phyloP scores from a whole-genome alignment of 2,888 invertebrate species.

The Trissolcus japonicus region DNA sequence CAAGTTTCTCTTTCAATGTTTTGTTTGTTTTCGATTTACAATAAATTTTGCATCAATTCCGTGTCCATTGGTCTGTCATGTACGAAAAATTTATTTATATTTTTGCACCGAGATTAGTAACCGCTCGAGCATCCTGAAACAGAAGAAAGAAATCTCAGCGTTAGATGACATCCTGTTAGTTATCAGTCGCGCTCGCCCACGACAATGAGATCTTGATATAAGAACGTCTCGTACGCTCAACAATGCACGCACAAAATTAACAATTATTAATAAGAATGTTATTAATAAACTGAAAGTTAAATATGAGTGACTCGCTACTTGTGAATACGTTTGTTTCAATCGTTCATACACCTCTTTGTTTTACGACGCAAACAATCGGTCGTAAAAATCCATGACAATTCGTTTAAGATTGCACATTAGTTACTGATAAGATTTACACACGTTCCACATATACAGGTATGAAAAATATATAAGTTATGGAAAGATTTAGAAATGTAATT shows the following conservation, averaged over 20 bases:
- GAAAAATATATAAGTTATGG: too few species aligned
- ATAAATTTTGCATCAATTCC: neutral
- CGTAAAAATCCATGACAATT: slow-evolving; percentile 13
- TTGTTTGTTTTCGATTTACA: neutral
- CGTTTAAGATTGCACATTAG: neutral
- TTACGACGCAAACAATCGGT: slow-evolving; percentile 14
- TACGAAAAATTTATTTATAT: neutral
- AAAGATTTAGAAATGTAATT: too few species aligned
- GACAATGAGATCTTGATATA: slow-evolving; percentile 3
- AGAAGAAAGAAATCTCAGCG: slow-evolving; percentile 36
- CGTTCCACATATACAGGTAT: too few species aligned
- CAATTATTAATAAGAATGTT: neutral
- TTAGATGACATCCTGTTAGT: slow-evolving; percentile 41
- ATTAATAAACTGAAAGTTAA: neutral
- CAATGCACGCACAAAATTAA: neutral
- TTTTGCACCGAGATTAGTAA: slow-evolving; percentile 15
- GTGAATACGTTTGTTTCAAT: slow-evolving; percentile 10
- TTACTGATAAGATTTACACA: neutral
- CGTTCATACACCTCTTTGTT: slow-evolving; percentile 14
- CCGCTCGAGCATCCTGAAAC: slow-evolving; percentile 62
- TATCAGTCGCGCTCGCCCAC: slow-evolving; percentile 20
- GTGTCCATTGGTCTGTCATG: slow-evolving; percentile 9
- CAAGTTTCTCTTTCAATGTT: neutral
- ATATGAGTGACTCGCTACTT: neutral
- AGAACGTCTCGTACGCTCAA: neutral